Base-by-base conservation (phyloP, 2,888 invertebrate species). In the Drosophila cognata region DNA sequence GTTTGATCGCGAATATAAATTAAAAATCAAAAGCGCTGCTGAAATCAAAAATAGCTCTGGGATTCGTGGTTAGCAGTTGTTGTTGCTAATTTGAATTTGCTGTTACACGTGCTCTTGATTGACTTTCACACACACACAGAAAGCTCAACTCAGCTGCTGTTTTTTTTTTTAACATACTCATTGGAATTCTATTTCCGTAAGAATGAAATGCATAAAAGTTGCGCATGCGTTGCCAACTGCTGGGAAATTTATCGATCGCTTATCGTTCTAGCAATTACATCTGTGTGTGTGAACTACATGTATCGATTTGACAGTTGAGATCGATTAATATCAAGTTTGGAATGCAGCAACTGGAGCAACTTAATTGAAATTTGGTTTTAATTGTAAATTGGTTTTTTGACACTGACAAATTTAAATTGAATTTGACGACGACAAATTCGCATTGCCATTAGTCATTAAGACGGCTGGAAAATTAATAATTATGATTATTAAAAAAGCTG, bases 71-170 rank as follows among this genome's bases (percentile, higher is more conserved):
- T 2, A 61, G 28, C n/a, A 63, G 72, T 21, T 62, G 10, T 64
- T 62, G 57, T 60, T 48, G 41, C 63, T 72, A 56, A 58, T 76
- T 36, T 58, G 4, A 35, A 38, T 61, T 68, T 68, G 50, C 11
- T 21, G 68, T 82, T 84, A 88, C 87, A 88, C 87, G 87, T 87
- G 87, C 89, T 89, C 81, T 77, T 89, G 83, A 87, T 87, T 89
- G 77, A 84, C 87, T 86, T 86, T 86, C 78, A 75, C 89, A 82
- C 80, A 86, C 60, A 73, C 36, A 21, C 55, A 55, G 16, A 43
- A 57, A 65, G 46, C 29, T 35, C 25, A 52, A 13, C 65, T 48
- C 46, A 48, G 66, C 66, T 41, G 48, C 11, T 50, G 56, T 29
- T 55, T 21, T 29, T 71, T 31, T 56, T 33, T 29, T 67, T 53